These are phyloP conservation scores for Camelus dromedarius DNA, from an alignment of 2,113 vertebrate species.

Conservation along the genomic window DNA sequence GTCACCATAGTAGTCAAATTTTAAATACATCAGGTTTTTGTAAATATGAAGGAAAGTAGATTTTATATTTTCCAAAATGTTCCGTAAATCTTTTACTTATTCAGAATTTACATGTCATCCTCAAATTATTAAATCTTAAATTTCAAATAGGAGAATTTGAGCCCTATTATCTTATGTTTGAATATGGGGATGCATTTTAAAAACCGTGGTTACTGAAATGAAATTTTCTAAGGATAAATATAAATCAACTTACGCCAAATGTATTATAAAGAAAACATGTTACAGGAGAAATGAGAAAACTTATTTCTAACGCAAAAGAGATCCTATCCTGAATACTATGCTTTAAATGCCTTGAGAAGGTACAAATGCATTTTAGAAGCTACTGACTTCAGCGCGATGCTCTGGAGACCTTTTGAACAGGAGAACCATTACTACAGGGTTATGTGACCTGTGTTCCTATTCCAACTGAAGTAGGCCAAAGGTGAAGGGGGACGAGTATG, in stretches of 20 bases:
- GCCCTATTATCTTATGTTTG: not conserved
- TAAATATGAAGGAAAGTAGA: not conserved
- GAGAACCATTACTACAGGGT: slow-evolving; percentile 22
- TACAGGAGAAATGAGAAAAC: not conserved
- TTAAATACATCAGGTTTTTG: not conserved
- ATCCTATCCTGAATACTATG: not conserved
- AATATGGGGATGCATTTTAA: not conserved
- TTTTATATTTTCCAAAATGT: not conserved
- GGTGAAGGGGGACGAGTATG: not conserved
- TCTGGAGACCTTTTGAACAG: not conserved
- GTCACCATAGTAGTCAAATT: not conserved
- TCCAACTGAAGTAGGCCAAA: slow-evolving; percentile 35
- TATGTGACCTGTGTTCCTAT: not conserved
- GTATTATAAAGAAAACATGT: not conserved
- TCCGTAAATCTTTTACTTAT: not conserved
- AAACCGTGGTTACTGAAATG: not conserved
- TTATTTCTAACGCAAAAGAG: slow-evolving; percentile 19
- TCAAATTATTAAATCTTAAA: not conserved
- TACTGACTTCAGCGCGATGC: not conserved
- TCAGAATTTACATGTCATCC: not conserved
- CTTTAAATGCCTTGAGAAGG: slow-evolving; percentile 24
- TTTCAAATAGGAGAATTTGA: slow-evolving; percentile 26
- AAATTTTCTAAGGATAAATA: not conserved
- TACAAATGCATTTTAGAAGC: not conserved
- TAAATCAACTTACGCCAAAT: not conserved